Evolutionary conservation across 2,888 invertebrate species (phyloP).

Genomic region (Eupeodes latifasciatus): DNA sequence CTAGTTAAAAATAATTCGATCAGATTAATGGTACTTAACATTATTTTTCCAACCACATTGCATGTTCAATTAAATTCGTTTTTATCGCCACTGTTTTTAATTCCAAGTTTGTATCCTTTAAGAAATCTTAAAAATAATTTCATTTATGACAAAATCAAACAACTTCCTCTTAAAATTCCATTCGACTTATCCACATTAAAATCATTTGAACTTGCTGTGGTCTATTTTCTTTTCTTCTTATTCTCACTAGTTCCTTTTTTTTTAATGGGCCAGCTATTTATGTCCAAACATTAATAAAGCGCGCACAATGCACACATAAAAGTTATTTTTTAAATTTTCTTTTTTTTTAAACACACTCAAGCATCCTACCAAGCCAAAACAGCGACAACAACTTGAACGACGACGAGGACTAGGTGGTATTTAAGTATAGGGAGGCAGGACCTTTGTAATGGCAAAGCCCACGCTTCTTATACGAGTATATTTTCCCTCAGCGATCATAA

Average conservation of each 20-base stretch:
- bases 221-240: not conserved
- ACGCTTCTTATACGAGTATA: not conserved
- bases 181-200: constrained; percentile 9
- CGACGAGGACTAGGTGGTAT: constrained; percentile 6
- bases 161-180: not conserved
- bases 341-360: constrained; percentile 28
- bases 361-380: constrained; percentile 27
- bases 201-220: constrained; percentile 29
- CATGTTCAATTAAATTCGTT: not conserved
- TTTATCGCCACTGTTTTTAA: not conserved
- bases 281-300: constrained; percentile 56
- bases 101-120: not conserved
- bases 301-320: constrained; percentile 61
- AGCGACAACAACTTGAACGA: not conserved
- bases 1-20: no score
- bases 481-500: constrained; percentile 47
- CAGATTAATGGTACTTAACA: no score
- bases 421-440: constrained; percentile 59
- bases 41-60: not conserved
- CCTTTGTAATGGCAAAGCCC: constrained; percentile 38
- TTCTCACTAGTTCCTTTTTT: constrained; percentile 34
- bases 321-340: constrained; percentile 39
- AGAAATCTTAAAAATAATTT: not conserved
- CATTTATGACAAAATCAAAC: constrained; percentile 1
- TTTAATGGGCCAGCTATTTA: constrained; percentile 67